Evolutionary conservation across 30 jellyfish, hydroid and myxozoan species (phyloP), one percentile per base, ranked within the genome.

Genomic region (Rhopilema esculentum): DNA sequence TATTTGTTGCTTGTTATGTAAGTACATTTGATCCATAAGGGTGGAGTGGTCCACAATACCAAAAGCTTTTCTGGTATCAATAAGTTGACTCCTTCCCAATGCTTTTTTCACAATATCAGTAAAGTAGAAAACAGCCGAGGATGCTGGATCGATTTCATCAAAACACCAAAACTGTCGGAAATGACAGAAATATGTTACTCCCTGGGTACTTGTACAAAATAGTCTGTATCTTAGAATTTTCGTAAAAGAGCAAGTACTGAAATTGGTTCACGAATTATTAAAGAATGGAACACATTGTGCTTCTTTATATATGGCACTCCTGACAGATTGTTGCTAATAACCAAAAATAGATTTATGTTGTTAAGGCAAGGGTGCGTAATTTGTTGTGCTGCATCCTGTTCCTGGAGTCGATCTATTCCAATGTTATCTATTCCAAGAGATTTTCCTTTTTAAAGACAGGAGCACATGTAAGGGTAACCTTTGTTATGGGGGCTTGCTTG

Each of bases 201-300:
- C 82, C 89, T 51, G 82, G 62, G 83, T 63, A 40, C 80, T 90
- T 95, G 31, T 82, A 30, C 52, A 82, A 82, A 83, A 62, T 86
- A 49, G 74, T 30, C 72, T 82, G 75, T n/a, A n/a, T 75, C 83
- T 91, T 48, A 83, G 74, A 50, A 90, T 68, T 49, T 90, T 71
- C 57, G 94, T 75, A 33, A 79, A 32, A 33, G 49, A 84, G 66
- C 63, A 74, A 91, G 95, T 91, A 83, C 57, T 73, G 90, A 29
- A 83, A 75, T 32, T 49, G 74, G 27, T 74, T 82, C 49, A 85
- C 77, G 32, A 95, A 83, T 78, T 50, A 72, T 84, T 74, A 52
- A 51, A 83, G 69, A 91, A 51, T 23, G 97, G 95, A 40, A 75
- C 85, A 49, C 83, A 48, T 75, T 86, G 80, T 7, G 96, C 97